A percentile compares a stretch with the other conserved stretches of the same genome.
These are phyloP conservation scores for Parnassius glacialis DNA, from an alignment of 2,888 invertebrate genomes.

Conservation along the genomic window DNA sequence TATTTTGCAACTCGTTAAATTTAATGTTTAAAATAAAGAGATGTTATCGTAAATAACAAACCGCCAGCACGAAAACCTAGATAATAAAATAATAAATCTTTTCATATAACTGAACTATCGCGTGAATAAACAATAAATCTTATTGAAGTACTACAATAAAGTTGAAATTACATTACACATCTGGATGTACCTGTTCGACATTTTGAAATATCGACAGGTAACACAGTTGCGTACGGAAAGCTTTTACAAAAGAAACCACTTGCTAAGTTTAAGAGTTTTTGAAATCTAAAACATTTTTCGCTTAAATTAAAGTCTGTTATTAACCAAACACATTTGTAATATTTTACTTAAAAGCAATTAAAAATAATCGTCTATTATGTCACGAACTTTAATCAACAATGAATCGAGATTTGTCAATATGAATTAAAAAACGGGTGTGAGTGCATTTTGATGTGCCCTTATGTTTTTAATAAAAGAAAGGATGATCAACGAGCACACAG, in stretches of 20 bases:
- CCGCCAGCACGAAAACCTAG: not conserved
- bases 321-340: too few species aligned
- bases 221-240: not conserved
- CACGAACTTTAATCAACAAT: too few species aligned
- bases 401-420: too few species aligned
- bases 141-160: not conserved
- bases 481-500: too few species aligned
- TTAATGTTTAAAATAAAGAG: not conserved
- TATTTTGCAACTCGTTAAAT: slow-evolving; percentile 1
- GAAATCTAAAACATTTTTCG: too few species aligned
- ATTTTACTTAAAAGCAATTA: too few species aligned
- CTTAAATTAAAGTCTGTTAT: too few species aligned
- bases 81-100: slow-evolving; percentile 1
- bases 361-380: too few species aligned
- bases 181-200: not conserved
- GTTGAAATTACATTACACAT: not conserved
- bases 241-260: not conserved
- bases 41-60: slow-evolving; percentile 3
- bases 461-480: too few species aligned
- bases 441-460: too few species aligned
- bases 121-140: not conserved
- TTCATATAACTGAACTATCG: not conserved
- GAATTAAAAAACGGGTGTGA: too few species aligned
- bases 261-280: too few species aligned
- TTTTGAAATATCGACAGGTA: not conserved